phyloP scores from a whole-genome alignment of 2,797 vertebrate genomes.

The Acanthopagrus latus region DNA sequence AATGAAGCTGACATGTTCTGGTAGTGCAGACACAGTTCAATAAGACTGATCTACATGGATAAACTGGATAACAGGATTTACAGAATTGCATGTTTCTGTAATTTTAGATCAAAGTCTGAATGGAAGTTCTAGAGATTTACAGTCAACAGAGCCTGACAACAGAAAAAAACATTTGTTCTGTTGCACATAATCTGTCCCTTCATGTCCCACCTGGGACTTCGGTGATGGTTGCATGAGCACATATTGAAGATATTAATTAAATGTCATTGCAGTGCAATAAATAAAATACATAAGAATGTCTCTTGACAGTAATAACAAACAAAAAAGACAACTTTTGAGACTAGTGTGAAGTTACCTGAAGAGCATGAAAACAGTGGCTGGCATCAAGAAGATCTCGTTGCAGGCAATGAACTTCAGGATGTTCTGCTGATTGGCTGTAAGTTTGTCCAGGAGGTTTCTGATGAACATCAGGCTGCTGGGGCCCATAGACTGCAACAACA shows the following conservation, averaged over 20 bases:
- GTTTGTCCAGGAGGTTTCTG: slow-evolving; percentile 93
- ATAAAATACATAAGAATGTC: not conserved
- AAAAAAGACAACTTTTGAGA: not conserved
- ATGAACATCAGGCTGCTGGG: slow-evolving; percentile 92
- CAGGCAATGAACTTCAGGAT: slow-evolving; percentile 98
- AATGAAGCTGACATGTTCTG: not conserved
- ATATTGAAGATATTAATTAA: too few relatives aligned
- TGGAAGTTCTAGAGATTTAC: too few relatives aligned
- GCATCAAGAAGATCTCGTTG: slow-evolving; percentile 99
- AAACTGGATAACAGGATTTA: not conserved
- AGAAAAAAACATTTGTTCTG: too few relatives aligned
- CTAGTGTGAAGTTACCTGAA: slow-evolving; percentile 83
- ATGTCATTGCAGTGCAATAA: not conserved
- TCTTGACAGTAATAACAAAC: not conserved
- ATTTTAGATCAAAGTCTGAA: not conserved
- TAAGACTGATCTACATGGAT: not conserved
- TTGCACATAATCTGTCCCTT: too few relatives aligned
- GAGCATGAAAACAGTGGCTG: slow-evolving; percentile 98
- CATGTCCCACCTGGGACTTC: too few relatives aligned
- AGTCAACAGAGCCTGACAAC: too few relatives aligned
- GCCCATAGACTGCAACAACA: slow-evolving; percentile 88
- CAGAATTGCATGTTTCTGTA: not conserved
- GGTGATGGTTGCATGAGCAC: too few relatives aligned
- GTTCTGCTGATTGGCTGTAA: slow-evolving; percentile 96
- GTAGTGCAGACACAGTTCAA: not conserved